Conservation (phyloP, 2,113 vertebrate genomes). For the Phalacrocorax pelagicus region DNA sequence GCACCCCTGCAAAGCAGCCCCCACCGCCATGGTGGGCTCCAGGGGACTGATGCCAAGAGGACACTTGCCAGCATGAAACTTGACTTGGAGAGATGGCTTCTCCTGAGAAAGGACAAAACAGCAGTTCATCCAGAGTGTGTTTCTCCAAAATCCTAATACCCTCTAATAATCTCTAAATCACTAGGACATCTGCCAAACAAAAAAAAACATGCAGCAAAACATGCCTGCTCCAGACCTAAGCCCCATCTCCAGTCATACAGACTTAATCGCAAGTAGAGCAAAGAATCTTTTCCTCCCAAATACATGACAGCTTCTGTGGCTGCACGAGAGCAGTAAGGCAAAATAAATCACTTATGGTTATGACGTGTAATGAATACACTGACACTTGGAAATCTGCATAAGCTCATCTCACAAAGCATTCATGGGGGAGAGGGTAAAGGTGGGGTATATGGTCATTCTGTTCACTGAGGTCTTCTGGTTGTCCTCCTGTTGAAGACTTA, state of each 20-base stretch:
- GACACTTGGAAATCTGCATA: not conserved
- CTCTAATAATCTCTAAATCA: not conserved
- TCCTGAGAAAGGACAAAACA: not conserved
- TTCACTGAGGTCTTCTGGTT: not conserved
- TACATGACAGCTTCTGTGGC: not conserved
- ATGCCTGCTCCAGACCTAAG: not conserved
- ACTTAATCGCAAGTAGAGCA: not conserved
- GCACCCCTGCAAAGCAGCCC: not conserved
- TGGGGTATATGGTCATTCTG: not conserved
- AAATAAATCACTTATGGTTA: not conserved
- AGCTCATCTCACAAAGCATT: not conserved
- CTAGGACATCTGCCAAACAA: not conserved
- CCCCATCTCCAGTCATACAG: not conserved
- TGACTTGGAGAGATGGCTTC: not conserved
- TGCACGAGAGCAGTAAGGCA: not conserved
- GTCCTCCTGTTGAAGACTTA: not conserved
- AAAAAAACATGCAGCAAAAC: not conserved
- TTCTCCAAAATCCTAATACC: not conserved
- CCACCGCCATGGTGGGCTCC: not conserved
- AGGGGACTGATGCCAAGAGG: not conserved
- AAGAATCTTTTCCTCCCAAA: not conserved
- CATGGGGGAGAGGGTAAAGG: not conserved
- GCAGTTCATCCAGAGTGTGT: not conserved
- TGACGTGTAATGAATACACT: not conserved
- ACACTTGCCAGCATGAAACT: not conserved